A percentile compares a stretch with the other conserved stretches of the same genome.
Conservation (phyloP, 2,113 vertebrate species). For the Dolichallabes microphthalmus region DNA sequence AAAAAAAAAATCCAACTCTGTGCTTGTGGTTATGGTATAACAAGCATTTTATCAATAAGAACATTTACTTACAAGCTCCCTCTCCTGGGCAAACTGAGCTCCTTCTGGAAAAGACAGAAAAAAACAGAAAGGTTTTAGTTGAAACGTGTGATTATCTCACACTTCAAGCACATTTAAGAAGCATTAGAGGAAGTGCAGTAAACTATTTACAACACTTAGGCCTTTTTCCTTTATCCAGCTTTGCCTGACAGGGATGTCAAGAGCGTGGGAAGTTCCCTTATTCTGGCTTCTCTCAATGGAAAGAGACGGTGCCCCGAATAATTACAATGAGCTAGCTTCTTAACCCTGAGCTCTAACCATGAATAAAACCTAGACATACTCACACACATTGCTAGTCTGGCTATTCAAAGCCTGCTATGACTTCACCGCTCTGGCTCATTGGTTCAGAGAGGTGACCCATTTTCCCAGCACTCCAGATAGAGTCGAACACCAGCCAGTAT, state of each 20-base stretch:
- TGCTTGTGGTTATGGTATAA: background rate
- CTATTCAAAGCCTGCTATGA: slow-evolving; percentile 3
- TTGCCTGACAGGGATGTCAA: background rate
- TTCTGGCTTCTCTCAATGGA: slow-evolving; percentile 12
- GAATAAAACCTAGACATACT: background rate
- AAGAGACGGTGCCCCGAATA: background rate
- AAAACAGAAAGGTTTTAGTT: slow-evolving; percentile 32
- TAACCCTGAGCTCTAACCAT: background rate
- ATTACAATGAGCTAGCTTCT: slow-evolving; percentile 35
- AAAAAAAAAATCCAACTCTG: background rate
- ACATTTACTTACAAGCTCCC: slow-evolving; percentile 93
- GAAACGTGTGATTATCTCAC: background rate
- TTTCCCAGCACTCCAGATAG: slow-evolving; percentile 23
- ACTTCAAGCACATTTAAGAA: background rate
- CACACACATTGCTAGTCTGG: background rate
- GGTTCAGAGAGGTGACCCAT: slow-evolving; percentile 31
- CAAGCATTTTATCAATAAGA: background rate
- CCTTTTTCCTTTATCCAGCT: background rate
- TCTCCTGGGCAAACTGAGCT: slow-evolving; percentile 95
- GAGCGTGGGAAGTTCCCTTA: slow-evolving; percentile 20
- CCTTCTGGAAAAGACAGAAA: slow-evolving; percentile 84
- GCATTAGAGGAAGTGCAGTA: background rate
- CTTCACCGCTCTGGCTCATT: slow-evolving; percentile 9
- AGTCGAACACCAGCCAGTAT: slow-evolving; percentile 16
- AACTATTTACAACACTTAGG: background rate